These are phyloP conservation scores for Melospiza georgiana DNA, from an alignment of 2,113 vertebrate species.

Conservation along the genomic window DNA sequence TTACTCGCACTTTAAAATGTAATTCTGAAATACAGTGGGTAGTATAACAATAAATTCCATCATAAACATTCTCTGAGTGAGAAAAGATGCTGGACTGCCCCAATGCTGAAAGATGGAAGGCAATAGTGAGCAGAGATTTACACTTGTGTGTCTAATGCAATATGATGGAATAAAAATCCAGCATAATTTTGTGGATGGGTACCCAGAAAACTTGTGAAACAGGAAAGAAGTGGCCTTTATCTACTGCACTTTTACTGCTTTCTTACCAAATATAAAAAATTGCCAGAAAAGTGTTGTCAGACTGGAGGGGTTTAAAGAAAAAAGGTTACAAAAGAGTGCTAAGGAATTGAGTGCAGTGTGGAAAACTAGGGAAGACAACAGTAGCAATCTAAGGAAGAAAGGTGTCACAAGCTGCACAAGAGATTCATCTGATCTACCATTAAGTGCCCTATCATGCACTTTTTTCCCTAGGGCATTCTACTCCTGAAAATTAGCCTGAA, in stretches of 20 bases:
- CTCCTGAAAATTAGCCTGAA: background rate
- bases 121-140: background rate
- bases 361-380: background rate
- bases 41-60: background rate
- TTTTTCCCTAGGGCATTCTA: background rate
- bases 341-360: background rate
- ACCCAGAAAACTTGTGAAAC: background rate
- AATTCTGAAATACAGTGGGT: background rate
- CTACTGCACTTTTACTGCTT: background rate
- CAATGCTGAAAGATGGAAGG: background rate
- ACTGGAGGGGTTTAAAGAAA: background rate
- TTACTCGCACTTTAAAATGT: background rate
- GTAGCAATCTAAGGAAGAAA: background rate
- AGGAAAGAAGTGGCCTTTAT: background rate
- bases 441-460: background rate
- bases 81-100: background rate
- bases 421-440: background rate
- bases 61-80: background rate
- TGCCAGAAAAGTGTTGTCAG: background rate
- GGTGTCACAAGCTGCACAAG: background rate
- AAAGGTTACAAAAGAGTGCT: background rate
- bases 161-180: background rate
- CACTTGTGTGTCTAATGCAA: background rate
- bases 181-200: background rate
- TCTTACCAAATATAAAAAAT: background rate